Evolutionary conservation across 2,113 vertebrate genomes (phyloP).

Genomic region (Macquaria australasica): DNA sequence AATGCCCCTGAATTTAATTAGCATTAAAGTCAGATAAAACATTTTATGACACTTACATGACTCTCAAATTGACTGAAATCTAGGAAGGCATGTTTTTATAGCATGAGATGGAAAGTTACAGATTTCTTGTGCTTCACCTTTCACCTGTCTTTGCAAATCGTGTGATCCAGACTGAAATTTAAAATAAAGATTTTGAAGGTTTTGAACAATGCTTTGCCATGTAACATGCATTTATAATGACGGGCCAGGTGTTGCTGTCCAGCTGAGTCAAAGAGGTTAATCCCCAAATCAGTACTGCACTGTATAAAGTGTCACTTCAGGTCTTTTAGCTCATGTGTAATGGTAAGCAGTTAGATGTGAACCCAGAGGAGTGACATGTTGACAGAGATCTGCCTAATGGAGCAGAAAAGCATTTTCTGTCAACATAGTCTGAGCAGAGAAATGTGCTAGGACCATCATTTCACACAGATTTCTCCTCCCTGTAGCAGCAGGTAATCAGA

Average conservation of each 20-base stretch:
- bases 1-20: neutral
- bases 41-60: neutral
- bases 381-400: constrained; percentile 22
- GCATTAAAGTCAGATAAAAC: neutral
- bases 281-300: neutral
- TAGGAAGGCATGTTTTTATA: neutral
- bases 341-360: neutral
- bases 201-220: no score
- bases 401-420: constrained; percentile 8
- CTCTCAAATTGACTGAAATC: neutral
- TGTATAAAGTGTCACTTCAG: neutral
- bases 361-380: neutral
- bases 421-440: neutral
- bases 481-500: neutral
- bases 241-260: neutral
- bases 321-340: neutral
- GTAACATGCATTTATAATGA: neutral
- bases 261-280: neutral
- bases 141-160: neutral
- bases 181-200: no score
- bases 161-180: neutral
- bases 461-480: neutral
- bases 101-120: neutral
- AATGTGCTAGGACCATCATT: neutral
- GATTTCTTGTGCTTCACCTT: neutral